These are phyloP conservation scores for Drosophila crucigera DNA, from an alignment of 2,888 invertebrate species.

Conservation along the genomic window DNA sequence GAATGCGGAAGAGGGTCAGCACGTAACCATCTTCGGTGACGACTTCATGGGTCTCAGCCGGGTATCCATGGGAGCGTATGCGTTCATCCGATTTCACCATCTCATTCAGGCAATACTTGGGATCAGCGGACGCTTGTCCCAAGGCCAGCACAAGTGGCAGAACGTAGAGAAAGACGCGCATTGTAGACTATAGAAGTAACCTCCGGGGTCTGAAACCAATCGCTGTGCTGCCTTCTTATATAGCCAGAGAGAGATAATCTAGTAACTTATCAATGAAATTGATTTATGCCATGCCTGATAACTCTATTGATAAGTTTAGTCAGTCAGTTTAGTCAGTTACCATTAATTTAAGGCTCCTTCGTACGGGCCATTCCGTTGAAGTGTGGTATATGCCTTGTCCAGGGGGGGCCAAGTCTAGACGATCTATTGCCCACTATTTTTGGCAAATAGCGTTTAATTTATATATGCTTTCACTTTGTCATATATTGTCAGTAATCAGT, in stretches of 20 bases:
- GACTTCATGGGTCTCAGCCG: constrained; percentile 88
- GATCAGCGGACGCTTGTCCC: constrained; percentile 26
- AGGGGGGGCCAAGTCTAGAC: constrained; percentile 1
- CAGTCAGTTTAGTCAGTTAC: not conserved
- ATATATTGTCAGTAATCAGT: not conserved
- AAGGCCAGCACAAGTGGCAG: constrained; percentile 26
- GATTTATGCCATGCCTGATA: constrained; percentile 49
- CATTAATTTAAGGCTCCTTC: constrained; percentile 20
- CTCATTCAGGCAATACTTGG: constrained; percentile 26
- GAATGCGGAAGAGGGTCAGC: constrained; percentile 82
- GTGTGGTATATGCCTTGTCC: not conserved
- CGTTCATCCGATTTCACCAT: constrained; percentile 70
- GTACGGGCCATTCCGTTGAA: not conserved
- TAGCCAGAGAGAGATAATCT: constrained; percentile 11
- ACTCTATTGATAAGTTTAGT: not conserved
- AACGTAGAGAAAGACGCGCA: constrained; percentile 29
- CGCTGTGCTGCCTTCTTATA: constrained; percentile 26
- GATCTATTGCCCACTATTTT: not conserved
- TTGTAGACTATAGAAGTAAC: constrained; percentile 31
- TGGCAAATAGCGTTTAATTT: not conserved
- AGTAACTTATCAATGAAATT: constrained; percentile 34
- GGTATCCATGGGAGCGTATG: constrained; percentile 86
- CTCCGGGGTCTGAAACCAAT: constrained; percentile 12
- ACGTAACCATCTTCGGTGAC: constrained; percentile 81
- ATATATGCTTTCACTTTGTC: not conserved